A percentile compares a stretch with the other conserved stretches of the same genome.
These are phyloP conservation scores for Hydrochoerus hydrochaeris DNA, from an alignment of 2,113 vertebrate genomes.

Conservation along the genomic window DNA sequence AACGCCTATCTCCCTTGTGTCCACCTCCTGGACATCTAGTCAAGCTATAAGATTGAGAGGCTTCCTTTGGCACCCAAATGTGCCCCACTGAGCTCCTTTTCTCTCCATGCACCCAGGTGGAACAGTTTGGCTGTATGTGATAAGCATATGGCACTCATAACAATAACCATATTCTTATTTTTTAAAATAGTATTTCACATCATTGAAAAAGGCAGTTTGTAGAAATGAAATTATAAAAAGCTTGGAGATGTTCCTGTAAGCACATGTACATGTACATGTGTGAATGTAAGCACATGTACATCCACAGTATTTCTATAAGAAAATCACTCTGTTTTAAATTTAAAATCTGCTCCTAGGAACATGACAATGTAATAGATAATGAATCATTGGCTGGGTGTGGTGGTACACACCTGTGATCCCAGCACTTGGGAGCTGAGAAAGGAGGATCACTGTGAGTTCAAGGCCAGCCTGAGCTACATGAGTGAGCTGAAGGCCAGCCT, in stretches of 20 bases:
- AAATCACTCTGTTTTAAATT: slow-evolving; percentile 10
- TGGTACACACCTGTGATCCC: too few species aligned
- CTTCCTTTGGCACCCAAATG: neutral
- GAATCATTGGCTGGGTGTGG: too few species aligned
- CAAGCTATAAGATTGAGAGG: neutral
- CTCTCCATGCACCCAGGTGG: neutral
- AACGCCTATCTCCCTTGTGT: neutral
- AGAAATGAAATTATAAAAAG: slow-evolving; percentile 23
- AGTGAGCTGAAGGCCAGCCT: too few species aligned
- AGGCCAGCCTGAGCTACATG: too few species aligned
- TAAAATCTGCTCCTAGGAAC: neutral
- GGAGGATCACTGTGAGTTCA: too few species aligned
- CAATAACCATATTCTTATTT: neutral
- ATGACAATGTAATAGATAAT: neutral
- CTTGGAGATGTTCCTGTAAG: neutral
- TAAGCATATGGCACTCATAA: neutral
- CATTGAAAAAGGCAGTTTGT: slow-evolving; percentile 3
- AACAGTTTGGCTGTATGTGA: neutral
- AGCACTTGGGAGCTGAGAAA: too few species aligned
- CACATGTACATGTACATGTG: too few species aligned
- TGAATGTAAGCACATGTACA: neutral
- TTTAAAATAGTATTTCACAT: neutral
- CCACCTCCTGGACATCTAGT: neutral
- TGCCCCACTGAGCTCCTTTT: neutral
- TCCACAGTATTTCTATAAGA: neutral